Conservation (phyloP, 2,797 vertebrate species). For the Rhabdomys pumilio region DNA sequence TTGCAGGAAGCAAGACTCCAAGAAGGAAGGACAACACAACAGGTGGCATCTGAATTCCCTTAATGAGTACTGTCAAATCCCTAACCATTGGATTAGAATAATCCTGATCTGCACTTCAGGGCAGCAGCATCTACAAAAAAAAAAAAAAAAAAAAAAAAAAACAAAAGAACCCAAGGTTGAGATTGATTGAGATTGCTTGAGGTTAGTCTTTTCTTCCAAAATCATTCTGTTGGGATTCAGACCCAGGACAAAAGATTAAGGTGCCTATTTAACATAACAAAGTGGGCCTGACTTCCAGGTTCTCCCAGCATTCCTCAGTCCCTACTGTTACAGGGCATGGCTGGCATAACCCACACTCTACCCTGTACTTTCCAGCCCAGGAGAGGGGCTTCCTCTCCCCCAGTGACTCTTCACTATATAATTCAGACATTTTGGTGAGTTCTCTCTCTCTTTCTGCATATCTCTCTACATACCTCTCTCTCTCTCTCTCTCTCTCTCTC, state of each 20-base stretch:
- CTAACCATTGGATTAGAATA: neutral
- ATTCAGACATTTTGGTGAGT: no score
- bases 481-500: no score
- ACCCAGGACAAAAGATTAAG: neutral
- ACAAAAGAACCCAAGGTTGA: neutral
- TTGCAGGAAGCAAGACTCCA: neutral
- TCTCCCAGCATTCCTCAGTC: neutral
- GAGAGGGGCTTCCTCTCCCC: neutral
- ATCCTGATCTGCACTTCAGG: neutral
- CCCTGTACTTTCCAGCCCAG: neutral
- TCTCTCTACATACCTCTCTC: no score
- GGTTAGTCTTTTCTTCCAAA: neutral
- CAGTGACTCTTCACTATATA: neutral
- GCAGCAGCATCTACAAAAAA: neutral
- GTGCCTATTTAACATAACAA: neutral
- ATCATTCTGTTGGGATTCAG: neutral
- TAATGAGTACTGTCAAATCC: neutral
- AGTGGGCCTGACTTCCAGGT: neutral
- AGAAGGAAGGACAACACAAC: neutral
- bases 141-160: neutral
- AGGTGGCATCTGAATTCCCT: neutral
- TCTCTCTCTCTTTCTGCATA: no score
- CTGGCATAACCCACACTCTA: neutral
- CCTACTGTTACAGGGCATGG: neutral
- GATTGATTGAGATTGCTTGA: rapidly evolving